Evolutionary conservation across 2,113 vertebrate species (phyloP), one percentile per base, ranked within the genome.

Genomic region (Embiotoca jacksoni): DNA sequence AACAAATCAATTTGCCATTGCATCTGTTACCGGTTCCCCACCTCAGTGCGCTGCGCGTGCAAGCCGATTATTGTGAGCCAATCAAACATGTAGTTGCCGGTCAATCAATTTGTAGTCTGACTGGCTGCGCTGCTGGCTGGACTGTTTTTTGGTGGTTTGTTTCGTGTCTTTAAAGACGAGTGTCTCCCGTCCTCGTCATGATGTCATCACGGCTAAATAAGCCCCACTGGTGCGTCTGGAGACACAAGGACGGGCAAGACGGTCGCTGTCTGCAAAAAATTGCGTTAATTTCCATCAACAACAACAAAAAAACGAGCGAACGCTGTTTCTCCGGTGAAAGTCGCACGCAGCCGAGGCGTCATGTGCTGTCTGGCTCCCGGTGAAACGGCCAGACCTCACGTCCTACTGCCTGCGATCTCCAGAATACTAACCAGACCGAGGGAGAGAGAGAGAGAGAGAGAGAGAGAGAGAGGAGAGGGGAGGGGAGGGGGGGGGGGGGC

Each of bases 301-400:
- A 23, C 23, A 70, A 65, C 56, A 15, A 46, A 15, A 23, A 6
- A 23, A 23, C 5, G 53, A 65, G 58, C 68, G 56, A 62, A 69
- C n/a, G 75, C 70, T 37, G 73, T 88, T 80, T 88, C 61, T 66
- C 75, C 35, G 7, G 75, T 14, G 23, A 69, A 70, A 89, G 82
- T 86, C 87, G 75, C 89, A 86, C 47, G 82, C 79, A 72, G 72
- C 23, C 78, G 75, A 81, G 81, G 81, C 88, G 90, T 92, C 91
- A 89, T 81, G 59, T 72, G 78, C 79, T 83, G 92, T 91, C 90
- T 92, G 92, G 83, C 81, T 91, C 72, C 83, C 74, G 73, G 79
- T 80, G 89, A 78, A 83, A 70, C 66, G 82, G 80, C 78, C 91
- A 92, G 90, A 93, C 92, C 90, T 92, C 92, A 92, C 92, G 90